A percentile compares a stretch with the other conserved stretches of the same genome.
Conservation (phyloP, 2,797 vertebrate species). For the Perodicticus potto region DNA sequence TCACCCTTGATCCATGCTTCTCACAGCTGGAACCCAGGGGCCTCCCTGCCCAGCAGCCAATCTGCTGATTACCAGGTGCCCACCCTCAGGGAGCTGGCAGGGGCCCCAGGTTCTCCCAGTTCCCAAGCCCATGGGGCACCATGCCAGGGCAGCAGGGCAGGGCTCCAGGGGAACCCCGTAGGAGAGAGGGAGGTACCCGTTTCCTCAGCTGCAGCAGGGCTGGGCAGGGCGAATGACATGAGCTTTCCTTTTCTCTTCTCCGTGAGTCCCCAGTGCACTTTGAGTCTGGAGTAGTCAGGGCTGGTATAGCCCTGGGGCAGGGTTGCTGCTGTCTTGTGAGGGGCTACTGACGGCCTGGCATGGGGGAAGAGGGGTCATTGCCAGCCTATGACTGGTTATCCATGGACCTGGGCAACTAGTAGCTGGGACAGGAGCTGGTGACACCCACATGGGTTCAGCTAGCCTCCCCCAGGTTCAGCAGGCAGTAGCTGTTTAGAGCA, state of each 20-base stretch:
- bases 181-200: background rate
- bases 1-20: background rate
- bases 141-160: background rate
- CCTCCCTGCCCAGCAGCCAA: background rate
- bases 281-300: background rate
- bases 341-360: rapidly evolving
- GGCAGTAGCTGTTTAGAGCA: background rate
- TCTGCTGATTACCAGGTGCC: background rate
- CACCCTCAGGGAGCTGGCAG: background rate
- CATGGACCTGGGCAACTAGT: background rate
- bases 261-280: background rate
- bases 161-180: background rate
- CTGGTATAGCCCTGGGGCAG: background rate
- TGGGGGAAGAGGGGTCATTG: too few relatives aligned
- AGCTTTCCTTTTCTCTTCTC: background rate
- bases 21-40: background rate
- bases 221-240: background rate
- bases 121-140: background rate
- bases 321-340: rapidly evolving
- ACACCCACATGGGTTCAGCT: rapidly evolving
- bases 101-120: background rate
- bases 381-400: background rate
- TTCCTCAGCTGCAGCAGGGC: background rate
- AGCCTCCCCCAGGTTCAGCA: background rate
- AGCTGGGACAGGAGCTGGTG: rapidly evolving